Evolutionary conservation across 2,888 invertebrate species (phyloP).

Genomic region (Trissolcus brochymenae): DNA sequence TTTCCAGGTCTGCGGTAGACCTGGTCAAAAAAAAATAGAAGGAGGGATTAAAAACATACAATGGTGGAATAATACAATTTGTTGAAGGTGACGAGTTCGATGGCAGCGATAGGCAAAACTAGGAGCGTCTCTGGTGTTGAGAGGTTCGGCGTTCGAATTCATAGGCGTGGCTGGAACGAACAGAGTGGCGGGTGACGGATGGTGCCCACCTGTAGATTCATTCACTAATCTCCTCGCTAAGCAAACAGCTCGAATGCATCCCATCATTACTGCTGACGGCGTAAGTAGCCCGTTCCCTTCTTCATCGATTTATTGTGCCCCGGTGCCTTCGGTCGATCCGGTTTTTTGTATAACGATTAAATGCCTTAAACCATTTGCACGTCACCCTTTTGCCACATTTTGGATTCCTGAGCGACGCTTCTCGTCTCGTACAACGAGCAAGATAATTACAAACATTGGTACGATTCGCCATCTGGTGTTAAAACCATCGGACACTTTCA

Average conservation of each 20-base stretch:
- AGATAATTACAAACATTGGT: conserved; percentile 33
- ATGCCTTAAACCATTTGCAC: conserved; percentile 63
- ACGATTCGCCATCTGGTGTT: conserved; percentile 48
- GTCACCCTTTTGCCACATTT: conserved; percentile 67
- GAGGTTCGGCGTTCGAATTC: conserved; percentile 53
- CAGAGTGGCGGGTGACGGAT: conserved; percentile 73
- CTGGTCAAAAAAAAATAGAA: background rate
- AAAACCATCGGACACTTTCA: conserved; percentile 16
- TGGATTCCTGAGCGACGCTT: conserved; percentile 56
- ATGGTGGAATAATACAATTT: background rate
- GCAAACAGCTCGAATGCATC: conserved; percentile 75
- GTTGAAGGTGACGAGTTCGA: background rate
- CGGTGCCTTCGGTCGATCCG: conserved; percentile 45
- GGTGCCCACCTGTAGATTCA: conserved; percentile 77
- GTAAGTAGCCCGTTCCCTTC: conserved; percentile 70
- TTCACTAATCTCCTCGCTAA: conserved; percentile 77
- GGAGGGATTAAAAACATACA: background rate
- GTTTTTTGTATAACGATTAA: conserved; percentile 64
- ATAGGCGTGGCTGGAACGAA: conserved; percentile 70
- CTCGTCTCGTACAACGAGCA: conserved; percentile 22
- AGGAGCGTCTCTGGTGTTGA: conserved; percentile 23
- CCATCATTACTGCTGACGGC: conserved; percentile 76
- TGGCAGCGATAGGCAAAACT: conserved; percentile 20
- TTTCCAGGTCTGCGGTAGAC: conserved; percentile 48
- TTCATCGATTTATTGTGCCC: conserved; percentile 69